A percentile compares a stretch with the other conserved stretches of the same genome.
These are phyloP conservation scores for Lacerta viridis DNA, from an alignment of 2,797 vertebrate genomes.

Conservation along the genomic window DNA sequence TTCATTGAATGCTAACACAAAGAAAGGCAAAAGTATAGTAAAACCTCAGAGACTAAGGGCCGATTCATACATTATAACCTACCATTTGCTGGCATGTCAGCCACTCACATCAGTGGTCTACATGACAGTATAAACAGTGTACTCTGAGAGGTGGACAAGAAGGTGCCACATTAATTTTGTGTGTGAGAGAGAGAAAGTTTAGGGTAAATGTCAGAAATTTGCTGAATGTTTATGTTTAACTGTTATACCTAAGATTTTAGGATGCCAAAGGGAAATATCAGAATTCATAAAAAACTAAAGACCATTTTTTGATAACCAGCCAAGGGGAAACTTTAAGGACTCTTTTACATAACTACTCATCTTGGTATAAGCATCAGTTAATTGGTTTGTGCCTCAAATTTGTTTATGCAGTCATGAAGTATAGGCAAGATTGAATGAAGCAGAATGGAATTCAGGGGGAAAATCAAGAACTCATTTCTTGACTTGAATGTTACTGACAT, in stretches of 20 bases:
- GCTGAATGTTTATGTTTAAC: neutral
- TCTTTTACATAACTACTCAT: neutral
- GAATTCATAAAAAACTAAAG: neutral
- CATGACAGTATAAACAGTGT: neutral
- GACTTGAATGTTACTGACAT: neutral
- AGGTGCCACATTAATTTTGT: neutral
- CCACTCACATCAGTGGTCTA: neutral
- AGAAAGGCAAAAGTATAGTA: conserved; percentile 25
- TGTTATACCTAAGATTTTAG: neutral
- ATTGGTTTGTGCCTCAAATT: neutral
- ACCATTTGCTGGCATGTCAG: neutral
- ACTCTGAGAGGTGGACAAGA: neutral
- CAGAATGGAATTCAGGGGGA: neutral
- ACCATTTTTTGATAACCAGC: neutral
- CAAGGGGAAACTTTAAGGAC: neutral
- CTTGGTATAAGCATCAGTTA: neutral
- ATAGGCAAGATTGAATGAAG: neutral
- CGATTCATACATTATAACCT: neutral
- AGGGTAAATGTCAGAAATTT: neutral
- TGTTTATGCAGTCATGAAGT: neutral
- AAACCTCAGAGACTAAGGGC: neutral
- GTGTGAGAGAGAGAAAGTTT: neutral
- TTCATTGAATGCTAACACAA: conserved; percentile 9
- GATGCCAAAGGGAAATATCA: neutral
- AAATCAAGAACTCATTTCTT: neutral